Base-by-base conservation (phyloP, 2,113 vertebrate species). In the Pelusios castaneus region DNA sequence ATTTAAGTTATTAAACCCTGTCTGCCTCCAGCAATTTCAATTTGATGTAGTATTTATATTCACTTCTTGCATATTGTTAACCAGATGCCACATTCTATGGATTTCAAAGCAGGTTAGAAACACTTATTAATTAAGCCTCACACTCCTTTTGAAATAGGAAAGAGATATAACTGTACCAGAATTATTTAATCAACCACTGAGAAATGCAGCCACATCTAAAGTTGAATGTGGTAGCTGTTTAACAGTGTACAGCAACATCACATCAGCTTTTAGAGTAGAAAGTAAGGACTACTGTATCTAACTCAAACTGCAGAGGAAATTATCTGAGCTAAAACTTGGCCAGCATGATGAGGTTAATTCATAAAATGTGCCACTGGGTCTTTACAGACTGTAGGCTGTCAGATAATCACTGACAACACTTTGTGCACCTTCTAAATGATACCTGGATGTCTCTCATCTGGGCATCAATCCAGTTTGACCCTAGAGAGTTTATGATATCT, bases 351-450 rank as follows among this genome's bases (percentile, higher is more conserved):
- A 70, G n/a, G 9, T 38, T 67, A 67, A 67, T 31, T n/a, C 60
- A 70, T 70, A 70, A 70, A 70, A 70, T 22, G 31, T 67, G 8
- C 34, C 34, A 5, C 19, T 22, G 63, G n/a, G 63, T 75, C 9
- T 1, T 6, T 4, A 8, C 2, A 45, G 21, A 2, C 85, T 25
- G 0, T 2, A 0, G 3, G 8, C 29, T 34, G 13, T n/a, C 85
- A 2, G 0, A 6, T 2, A 12, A 25, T n/a, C n/a, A 41, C 5
- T 16, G 8, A 2, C 34, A 5, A 34, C 51, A 29, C 54, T 17
- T 24, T 43, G 1, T 5, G 11, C 24, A 24, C 1, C 58, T 45
- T 0, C 63, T 27, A 10, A 52, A 6, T 0, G 5, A 0, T 5
- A n/a, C 31, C 0, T 51, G 41, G 45, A 54, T 77, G 55, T 63